phyloP scores from a whole-genome alignment of 2,113 vertebrate species.

The Struthidea cinerea region DNA sequence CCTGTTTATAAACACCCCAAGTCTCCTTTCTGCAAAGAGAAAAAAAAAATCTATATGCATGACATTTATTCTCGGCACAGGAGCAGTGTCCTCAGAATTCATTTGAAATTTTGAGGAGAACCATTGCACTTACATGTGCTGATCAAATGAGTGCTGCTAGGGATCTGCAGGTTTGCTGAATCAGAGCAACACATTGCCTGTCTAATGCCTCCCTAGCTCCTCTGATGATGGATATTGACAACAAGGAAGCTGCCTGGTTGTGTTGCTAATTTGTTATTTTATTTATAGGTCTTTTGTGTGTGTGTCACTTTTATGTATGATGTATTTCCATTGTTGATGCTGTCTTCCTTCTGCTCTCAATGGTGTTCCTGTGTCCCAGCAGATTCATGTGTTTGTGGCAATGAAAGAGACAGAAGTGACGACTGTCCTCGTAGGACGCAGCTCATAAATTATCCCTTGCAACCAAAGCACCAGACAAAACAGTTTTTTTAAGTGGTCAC shows the following conservation, averaged over 20 bases:
- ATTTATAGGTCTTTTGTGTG: constrained; percentile 51
- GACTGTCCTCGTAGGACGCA: neutral
- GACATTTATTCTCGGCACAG: neutral
- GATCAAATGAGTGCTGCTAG: neutral
- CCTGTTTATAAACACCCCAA: neutral
- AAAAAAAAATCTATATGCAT: neutral
- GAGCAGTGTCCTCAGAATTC: neutral
- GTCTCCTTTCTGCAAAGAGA: neutral
- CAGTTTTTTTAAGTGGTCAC: neutral
- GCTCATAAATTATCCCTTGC: constrained; percentile 47
- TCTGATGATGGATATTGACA: constrained; percentile 50
- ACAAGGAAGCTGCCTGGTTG: neutral
- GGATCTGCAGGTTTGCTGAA: constrained; percentile 29
- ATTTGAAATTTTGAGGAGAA: neutral
- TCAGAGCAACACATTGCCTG: constrained; percentile 17
- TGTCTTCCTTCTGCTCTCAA: constrained; percentile 44
- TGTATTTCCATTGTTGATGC: constrained; percentile 40
- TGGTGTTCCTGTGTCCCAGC: constrained; percentile 11
- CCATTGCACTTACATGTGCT: neutral
- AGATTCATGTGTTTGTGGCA: constrained; percentile 31
- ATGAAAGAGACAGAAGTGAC: constrained; percentile 21
- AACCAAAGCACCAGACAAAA: constrained; percentile 7
- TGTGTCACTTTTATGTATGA: constrained; percentile 12
- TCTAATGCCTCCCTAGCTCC: constrained; percentile 29
- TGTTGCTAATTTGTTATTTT: constrained; percentile 39